Evolutionary conservation across 1,140 invertebrate genomes (phyloP), one percentile per base, ranked within the genome.

Genomic region (Conopomorpha cramerella): DNA sequence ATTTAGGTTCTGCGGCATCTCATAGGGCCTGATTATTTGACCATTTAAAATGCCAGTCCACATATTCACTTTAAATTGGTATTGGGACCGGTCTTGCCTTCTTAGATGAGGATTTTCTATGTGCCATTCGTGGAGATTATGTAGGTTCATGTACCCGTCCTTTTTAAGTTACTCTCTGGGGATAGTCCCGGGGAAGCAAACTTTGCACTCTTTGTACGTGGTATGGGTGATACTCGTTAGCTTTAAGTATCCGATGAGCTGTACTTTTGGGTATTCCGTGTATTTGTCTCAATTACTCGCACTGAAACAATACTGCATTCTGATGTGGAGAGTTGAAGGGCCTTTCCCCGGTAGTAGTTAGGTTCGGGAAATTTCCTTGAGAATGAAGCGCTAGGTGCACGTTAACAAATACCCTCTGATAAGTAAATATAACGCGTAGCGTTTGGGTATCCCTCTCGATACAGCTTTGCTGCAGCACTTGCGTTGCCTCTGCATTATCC

Each of bases 1-100:
- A 39, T 39, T 43, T 8, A 42, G 16, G 19, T 30, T 39, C 16
- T 34, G 27, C 15, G 39, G 34, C 37, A 42, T 18, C 3, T 46
- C 40, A 30, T 37, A 31, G 16, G 29, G 39, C 15, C 39, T 34
- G 28, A 47, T 30, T 15, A 39, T 43, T 13, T 12, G 2, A 3
- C 14, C 25, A 3, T 35, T 25, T 2, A 16, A 12, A 15, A 35
- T 35, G 2, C 34, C 34, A 2, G 34, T 26, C 34, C 34, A 35
- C 25, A 35, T 15, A 35, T 35, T 35, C 6, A 35, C 27, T 35
- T 35, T 35, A 35, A 35, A 35, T 15, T 28, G 34, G 12, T 35
- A 27, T 12, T n/a, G 31, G 16, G 14, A 16, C 15, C 15, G 7
- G 7, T 30, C 29, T 12, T 30, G 26, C 30, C 35, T 29, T 29